phyloP scores from a whole-genome alignment of 2,113 vertebrate species.

The Piprites chloris region DNA sequence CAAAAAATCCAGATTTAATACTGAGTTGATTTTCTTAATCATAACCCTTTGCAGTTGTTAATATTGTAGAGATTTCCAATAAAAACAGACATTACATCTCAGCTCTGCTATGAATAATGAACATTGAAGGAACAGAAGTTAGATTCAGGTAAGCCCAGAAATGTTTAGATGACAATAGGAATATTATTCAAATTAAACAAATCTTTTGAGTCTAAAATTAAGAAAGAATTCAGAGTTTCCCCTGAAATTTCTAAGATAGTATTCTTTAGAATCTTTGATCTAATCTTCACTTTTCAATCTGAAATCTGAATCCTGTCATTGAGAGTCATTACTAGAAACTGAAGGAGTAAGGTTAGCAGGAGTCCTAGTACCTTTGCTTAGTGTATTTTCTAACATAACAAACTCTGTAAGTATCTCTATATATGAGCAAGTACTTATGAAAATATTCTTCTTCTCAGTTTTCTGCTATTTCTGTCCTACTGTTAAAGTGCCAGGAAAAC shows the following conservation, averaged over 20 bases:
- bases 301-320: neutral
- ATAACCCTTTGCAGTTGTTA: neutral
- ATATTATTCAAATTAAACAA: neutral
- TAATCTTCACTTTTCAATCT: neutral
- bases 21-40: constrained; percentile 1
- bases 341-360: neutral
- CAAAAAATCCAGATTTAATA: constrained; percentile 1
- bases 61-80: neutral
- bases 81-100: neutral
- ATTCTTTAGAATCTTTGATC: neutral
- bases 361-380: neutral
- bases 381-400: neutral
- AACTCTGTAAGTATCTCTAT: neutral
- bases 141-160: neutral
- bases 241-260: neutral
- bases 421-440: neutral
- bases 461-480: constrained; percentile 2
- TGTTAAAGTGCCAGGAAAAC: constrained; percentile 33
- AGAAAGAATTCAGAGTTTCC: neutral
- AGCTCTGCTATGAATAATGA: neutral
- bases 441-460: neutral
- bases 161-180: neutral
- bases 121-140: neutral
- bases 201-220: neutral
- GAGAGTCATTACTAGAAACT: neutral